Evolutionary conservation across 2,797 vertebrate genomes (phyloP).

Genomic region (Onychomys torridus): DNA sequence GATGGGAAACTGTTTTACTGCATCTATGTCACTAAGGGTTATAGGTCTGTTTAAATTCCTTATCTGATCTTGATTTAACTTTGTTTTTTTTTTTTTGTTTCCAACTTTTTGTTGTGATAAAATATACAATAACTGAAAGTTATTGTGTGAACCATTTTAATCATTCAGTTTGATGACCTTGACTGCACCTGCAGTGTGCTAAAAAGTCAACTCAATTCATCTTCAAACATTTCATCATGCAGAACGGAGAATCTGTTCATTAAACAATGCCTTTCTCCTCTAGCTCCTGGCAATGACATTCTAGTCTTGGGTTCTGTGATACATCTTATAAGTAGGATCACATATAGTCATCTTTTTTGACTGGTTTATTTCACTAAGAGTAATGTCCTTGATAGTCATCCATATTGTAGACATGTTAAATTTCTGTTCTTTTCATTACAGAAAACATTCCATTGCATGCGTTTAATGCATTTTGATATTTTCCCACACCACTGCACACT

Average conservation of each 20-base stretch:
- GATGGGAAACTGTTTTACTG: neutral
- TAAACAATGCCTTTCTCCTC: neutral
- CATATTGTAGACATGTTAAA: neutral
- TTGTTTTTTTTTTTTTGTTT: neutral
- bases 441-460: neutral
- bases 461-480: neutral
- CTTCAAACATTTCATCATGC: neutral
- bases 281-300: neutral
- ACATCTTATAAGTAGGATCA: neutral
- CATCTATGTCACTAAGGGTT: neutral
- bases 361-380: neutral
- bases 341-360: neutral
- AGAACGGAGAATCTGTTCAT: neutral
- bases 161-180: neutral
- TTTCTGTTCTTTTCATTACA: neutral
- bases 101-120: neutral
- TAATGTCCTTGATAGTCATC: neutral
- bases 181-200: neutral
- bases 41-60: neutral
- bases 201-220: neutral
- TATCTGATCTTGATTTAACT: neutral
- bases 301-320: neutral
- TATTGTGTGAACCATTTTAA: neutral
- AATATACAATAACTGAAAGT: neutral
- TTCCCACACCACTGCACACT: neutral